These are phyloP conservation scores for Graphium colonna DNA, from an alignment of 2,888 invertebrate genomes.

Conservation along the genomic window DNA sequence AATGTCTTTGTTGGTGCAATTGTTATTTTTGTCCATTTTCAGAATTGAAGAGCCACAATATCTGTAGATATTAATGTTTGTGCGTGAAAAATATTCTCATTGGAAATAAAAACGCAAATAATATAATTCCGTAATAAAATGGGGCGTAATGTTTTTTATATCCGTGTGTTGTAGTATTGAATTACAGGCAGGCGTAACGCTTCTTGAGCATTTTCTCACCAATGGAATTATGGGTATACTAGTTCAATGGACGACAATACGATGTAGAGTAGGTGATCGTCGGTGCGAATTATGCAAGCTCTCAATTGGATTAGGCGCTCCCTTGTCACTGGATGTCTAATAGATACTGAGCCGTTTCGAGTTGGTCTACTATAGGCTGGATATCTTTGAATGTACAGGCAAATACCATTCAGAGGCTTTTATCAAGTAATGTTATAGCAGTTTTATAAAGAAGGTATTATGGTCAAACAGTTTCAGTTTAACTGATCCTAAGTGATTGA, in stretches of 20 bases:
- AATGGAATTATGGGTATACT: conserved; percentile 30
- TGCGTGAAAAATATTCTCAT: neutral
- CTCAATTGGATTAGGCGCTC: conserved; percentile 63
- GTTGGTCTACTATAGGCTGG: conserved; percentile 6
- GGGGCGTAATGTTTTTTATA: neutral
- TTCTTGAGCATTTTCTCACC: conserved; percentile 7
- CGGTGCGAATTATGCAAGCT: conserved; percentile 62
- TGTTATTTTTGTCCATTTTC: too few relatives aligned
- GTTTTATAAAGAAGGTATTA: conserved; percentile 36
- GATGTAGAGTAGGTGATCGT: conserved; percentile 34
- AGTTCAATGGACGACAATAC: conserved; percentile 41
- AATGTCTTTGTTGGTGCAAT: too few relatives aligned
- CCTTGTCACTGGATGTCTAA: conserved; percentile 51
- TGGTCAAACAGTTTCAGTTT: too few relatives aligned
- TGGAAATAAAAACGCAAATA: neutral
- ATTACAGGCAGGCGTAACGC: neutral
- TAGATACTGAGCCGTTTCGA: conserved; percentile 30
- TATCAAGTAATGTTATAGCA: conserved; percentile 39
- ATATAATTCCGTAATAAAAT: neutral
- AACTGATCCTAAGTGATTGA: too few relatives aligned
- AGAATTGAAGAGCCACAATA: too few relatives aligned
- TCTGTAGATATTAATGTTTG: neutral
- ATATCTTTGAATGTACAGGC: neutral
- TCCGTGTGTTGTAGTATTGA: neutral
- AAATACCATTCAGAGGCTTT: too few relatives aligned